These are phyloP conservation scores for Ceyx melanurus DNA, from an alignment of 2,113 vertebrate genomes.

Conservation along the genomic window DNA sequence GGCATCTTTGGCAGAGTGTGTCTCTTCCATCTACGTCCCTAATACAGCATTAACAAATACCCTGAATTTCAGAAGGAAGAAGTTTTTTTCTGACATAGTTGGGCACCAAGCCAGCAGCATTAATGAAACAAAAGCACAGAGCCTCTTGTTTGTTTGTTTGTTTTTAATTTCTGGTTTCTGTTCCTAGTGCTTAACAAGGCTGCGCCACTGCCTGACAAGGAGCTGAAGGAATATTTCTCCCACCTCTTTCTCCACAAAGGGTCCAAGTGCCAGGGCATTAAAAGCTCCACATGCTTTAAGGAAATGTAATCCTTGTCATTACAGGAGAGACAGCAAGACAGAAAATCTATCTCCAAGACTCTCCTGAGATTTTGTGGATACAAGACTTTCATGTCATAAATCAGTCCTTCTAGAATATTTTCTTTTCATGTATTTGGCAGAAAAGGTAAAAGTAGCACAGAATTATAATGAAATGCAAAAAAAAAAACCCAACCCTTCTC, in stretches of 20 bases:
- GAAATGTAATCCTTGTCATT: slow-evolving; percentile 54
- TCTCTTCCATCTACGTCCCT: slow-evolving; percentile 20
- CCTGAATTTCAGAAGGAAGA: slow-evolving; percentile 19
- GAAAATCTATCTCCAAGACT: slow-evolving; percentile 63
- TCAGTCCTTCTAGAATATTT: slow-evolving; percentile 73
- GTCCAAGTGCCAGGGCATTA: slow-evolving; percentile 31
- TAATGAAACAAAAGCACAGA: slow-evolving; percentile 38
- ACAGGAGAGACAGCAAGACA: slow-evolving; percentile 43
- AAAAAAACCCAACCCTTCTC: not conserved
- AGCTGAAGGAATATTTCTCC: slow-evolving; percentile 32
- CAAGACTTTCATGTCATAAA: slow-evolving; percentile 73
- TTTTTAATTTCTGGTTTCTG: slow-evolving; percentile 35
- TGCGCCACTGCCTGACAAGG: slow-evolving; percentile 32
- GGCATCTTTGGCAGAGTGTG: not conserved
- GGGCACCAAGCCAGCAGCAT: slow-evolving; percentile 26
- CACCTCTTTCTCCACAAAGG: slow-evolving; percentile 47
- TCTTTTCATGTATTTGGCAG: slow-evolving; percentile 45
- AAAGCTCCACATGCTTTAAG: not conserved
- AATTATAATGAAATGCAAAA: slow-evolving; percentile 57
- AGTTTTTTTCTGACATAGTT: not conserved
- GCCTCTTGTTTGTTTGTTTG: not conserved
- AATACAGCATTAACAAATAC: slow-evolving; percentile 43
- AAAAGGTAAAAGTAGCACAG: not conserved
- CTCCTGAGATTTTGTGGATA: slow-evolving; percentile 47
- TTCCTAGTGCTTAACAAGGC: slow-evolving; percentile 29